Evolutionary conservation across 2,113 vertebrate genomes (phyloP).

Genomic region (Ophiodon elongatus): DNA sequence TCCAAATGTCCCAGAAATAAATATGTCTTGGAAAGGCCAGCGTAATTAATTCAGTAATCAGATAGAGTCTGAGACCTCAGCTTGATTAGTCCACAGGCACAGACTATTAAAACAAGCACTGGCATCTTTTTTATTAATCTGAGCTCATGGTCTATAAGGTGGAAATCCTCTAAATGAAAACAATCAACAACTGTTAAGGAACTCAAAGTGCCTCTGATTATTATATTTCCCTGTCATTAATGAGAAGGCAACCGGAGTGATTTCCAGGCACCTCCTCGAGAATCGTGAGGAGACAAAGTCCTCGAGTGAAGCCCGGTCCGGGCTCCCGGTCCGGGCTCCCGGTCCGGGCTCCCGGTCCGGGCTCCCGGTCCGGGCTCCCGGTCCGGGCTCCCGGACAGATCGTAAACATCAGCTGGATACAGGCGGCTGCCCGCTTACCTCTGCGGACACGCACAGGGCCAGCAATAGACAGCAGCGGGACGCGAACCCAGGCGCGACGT

Average conservation of each 20-base stretch:
- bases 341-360: too few relatives aligned
- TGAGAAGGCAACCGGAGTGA: not conserved
- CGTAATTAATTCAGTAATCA: too few relatives aligned
- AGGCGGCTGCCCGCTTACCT: conserved; percentile 37
- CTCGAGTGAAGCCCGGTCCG: not conserved
- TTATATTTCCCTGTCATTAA: not conserved
- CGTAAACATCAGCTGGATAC: conserved; percentile 19
- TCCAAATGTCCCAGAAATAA: not conserved
- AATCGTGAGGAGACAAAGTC: not conserved
- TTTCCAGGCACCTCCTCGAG: not conserved
- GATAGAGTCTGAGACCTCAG: not conserved
- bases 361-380: too few relatives aligned
- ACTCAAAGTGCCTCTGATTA: not conserved
- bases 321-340: too few relatives aligned
- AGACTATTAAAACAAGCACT: not conserved
- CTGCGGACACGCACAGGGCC: conserved; percentile 30
- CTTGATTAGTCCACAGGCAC: not conserved
- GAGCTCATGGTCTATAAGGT: not conserved
- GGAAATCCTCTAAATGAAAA: not conserved
- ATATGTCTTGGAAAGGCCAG: not conserved
- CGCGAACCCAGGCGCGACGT: conserved; percentile 9
- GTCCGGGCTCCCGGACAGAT: not conserved
- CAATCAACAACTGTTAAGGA: not conserved
- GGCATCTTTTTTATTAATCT: not conserved
- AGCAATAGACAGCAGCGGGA: conserved; percentile 31